Evolutionary conservation across 2,888 invertebrate species (phyloP).

Genomic region (Tanytarsus gracilentus): DNA sequence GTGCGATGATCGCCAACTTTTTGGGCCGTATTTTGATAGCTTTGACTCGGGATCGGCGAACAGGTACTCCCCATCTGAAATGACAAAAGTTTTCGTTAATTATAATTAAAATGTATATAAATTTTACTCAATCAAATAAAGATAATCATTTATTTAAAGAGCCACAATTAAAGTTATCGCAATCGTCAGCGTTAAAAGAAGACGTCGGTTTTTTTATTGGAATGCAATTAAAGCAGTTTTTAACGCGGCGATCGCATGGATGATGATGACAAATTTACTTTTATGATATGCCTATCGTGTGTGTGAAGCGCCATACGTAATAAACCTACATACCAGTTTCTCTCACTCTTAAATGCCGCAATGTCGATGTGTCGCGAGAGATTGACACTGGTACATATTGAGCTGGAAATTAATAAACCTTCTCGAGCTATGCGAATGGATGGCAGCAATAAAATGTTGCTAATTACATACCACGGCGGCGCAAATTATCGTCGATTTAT

Average conservation of each 20-base stretch:
- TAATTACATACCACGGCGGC: too few relatives aligned
- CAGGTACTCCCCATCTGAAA: conserved; percentile 88
- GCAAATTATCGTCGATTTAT: neutral
- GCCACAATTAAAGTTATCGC: neutral
- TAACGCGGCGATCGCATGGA: too few relatives aligned
- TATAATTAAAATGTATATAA: too few relatives aligned
- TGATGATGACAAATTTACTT: conserved; percentile 8
- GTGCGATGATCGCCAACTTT: conserved; percentile 91
- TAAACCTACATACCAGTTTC: conserved; percentile 24
- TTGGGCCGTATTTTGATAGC: conserved; percentile 91
- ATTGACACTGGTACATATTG: neutral
- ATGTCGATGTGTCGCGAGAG: too few relatives aligned
- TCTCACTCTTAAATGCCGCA: too few relatives aligned
- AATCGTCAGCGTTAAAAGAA: too few relatives aligned
- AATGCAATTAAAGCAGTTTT: too few relatives aligned
- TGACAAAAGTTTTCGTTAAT: conserved; percentile 33
- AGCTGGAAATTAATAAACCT: conserved; percentile 4
- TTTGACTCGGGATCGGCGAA: conserved; percentile 93
- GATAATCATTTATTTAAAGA: neutral
- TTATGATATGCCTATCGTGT: neutral
- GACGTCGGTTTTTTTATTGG: too few relatives aligned
- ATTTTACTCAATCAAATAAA: conserved; percentile 12
- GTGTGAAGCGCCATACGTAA: conserved; percentile 5
- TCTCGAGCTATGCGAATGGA: neutral
- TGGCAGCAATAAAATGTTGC: conserved; percentile 1